Percentiles rank a stretch among this genome's conserved stretches.
Evolutionary conservation across 2,113 vertebrate genomes (phyloP).

Genomic region (Hydropotes inermis): DNA sequence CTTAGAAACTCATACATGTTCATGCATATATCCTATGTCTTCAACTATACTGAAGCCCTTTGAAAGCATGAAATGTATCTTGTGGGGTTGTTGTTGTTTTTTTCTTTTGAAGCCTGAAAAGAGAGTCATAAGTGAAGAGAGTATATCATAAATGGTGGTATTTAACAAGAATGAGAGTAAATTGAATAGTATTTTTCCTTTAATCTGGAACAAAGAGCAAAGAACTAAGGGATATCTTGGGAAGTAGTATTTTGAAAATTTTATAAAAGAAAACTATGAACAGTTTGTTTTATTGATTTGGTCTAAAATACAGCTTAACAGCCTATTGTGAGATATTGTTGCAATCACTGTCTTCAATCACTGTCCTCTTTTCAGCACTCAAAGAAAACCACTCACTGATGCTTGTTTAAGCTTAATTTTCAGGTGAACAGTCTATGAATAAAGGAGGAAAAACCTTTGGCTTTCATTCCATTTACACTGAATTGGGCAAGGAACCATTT

Average conservation of each 20-base stretch:
- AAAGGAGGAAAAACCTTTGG: background rate
- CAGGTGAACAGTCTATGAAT: background rate
- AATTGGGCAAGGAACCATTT: constrained; percentile 31
- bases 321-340: background rate
- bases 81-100: background rate
- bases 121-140: background rate
- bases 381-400: background rate
- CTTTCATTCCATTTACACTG: constrained; percentile 41
- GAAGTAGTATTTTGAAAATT: background rate
- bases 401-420: background rate
- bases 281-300: background rate
- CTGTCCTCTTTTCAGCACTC: background rate
- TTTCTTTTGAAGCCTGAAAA: background rate
- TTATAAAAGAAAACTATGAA: background rate
- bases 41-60: background rate
- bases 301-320: background rate
- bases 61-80: background rate
- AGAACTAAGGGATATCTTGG: background rate
- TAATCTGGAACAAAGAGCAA: background rate
- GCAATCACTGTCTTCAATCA: background rate
- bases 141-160: background rate
- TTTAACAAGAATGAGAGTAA: background rate
- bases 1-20: background rate
- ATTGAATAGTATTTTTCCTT: background rate
- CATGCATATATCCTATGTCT: background rate